Evolutionary conservation across 2,888 invertebrate species (phyloP).

Genomic region (Doris montereyensis): DNA sequence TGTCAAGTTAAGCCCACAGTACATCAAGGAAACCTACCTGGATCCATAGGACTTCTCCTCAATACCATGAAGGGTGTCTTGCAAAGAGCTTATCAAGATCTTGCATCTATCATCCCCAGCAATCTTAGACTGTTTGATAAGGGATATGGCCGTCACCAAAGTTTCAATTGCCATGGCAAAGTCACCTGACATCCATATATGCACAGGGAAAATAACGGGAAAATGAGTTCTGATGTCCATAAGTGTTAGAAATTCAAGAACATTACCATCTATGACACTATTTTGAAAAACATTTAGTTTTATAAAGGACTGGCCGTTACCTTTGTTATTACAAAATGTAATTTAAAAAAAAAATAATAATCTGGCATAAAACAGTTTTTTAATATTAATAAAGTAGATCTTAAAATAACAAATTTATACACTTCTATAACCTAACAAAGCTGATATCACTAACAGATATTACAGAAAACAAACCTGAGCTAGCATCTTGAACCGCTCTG

Average conservation of each 20-base stretch:
- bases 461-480: constrained; percentile 79
- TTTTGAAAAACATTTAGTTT: too few relatives aligned
- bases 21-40: constrained; percentile 58
- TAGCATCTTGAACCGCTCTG: constrained; percentile 96
- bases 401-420: not conserved
- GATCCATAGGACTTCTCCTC: constrained; percentile 94
- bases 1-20: too few relatives aligned
- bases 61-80: constrained; percentile 96
- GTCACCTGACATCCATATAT: constrained; percentile 84
- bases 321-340: too few relatives aligned
- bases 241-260: too few relatives aligned
- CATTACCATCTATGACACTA: too few relatives aligned
- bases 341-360: too few relatives aligned
- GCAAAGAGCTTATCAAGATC: constrained; percentile 94
- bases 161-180: constrained; percentile 99
- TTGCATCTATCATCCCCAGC: constrained; percentile 98
- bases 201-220: too few relatives aligned
- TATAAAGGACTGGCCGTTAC: too few relatives aligned
- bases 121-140: constrained; percentile 98
- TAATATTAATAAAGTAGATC: too few relatives aligned
- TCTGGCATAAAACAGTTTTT: too few relatives aligned
- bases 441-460: not conserved
- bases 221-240: too few relatives aligned
- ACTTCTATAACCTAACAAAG: constrained; percentile 1
- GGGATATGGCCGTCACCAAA: constrained; percentile 96